A percentile compares a stretch with the other conserved stretches of the same genome.
Conservation (phyloP, 2,888 invertebrate genomes). For the Drosophila rubida region DNA sequence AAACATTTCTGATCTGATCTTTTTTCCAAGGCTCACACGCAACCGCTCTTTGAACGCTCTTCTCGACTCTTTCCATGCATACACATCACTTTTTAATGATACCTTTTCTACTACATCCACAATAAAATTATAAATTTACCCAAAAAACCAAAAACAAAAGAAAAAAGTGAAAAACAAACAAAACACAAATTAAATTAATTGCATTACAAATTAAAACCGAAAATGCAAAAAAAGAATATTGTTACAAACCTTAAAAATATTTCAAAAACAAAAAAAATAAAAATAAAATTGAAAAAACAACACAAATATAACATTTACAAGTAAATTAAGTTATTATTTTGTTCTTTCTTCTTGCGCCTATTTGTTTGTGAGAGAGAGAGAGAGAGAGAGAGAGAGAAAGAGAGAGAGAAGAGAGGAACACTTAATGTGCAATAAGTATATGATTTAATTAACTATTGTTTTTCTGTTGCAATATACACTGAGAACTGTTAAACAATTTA, state of each 20-base stretch:
- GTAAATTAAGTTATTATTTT: slow-evolving; percentile 16
- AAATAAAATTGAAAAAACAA: slow-evolving; percentile 6
- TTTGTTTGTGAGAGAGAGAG: slow-evolving; percentile 20
- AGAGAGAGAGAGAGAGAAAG: slow-evolving; percentile 24
- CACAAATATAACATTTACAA: slow-evolving; percentile 22
- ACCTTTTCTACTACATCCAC: slow-evolving; percentile 70
- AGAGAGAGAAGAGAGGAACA: slow-evolving; percentile 22
- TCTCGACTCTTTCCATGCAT: slow-evolving; percentile 40
- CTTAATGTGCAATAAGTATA: slow-evolving; percentile 29
- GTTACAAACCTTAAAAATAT: slow-evolving; percentile 25
- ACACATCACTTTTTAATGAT: slow-evolving; percentile 59
- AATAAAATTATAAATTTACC: slow-evolving; percentile 42
- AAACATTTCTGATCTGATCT: slow-evolving; percentile 42
- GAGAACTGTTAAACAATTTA: slow-evolving; percentile 44
- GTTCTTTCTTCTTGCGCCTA: slow-evolving; percentile 35
- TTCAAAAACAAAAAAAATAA: slow-evolving; percentile 10
- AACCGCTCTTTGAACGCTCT: slow-evolving; percentile 35
- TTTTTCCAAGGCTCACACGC: slow-evolving; percentile 47
- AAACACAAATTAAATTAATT: slow-evolving; percentile 18
- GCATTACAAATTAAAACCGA: slow-evolving; percentile 15
- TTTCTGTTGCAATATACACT: slow-evolving; percentile 30
- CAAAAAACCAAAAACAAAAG: slow-evolving; percentile 4
- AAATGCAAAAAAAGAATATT: slow-evolving; percentile 17
- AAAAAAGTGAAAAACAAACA: slow-evolving; percentile 10
- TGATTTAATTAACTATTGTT: slow-evolving; percentile 4